Evolutionary conservation across 2,113 vertebrate genomes (phyloP).

Genomic region (Haemorhous mexicanus): DNA sequence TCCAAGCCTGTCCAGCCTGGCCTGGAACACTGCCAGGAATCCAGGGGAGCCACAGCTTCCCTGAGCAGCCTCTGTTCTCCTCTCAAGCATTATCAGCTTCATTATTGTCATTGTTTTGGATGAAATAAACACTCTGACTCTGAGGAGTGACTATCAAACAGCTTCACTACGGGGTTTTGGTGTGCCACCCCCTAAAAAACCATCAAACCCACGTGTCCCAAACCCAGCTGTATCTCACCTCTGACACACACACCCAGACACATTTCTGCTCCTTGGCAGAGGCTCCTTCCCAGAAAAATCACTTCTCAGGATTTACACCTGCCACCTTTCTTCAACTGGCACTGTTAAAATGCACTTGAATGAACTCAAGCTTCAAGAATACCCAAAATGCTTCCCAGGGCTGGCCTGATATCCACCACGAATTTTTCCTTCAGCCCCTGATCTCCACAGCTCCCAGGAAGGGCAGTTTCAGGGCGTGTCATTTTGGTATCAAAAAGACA

Average conservation of each 20-base stretch:
- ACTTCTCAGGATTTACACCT: background rate
- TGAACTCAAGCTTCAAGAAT: background rate
- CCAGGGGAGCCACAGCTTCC: background rate
- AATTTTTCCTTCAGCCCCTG: fast-evolving
- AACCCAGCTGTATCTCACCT: background rate
- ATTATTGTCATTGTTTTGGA: background rate
- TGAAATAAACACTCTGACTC: background rate
- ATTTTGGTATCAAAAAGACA: background rate
- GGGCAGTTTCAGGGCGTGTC: background rate
- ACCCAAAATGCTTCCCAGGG: background rate
- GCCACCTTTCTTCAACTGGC: background rate
- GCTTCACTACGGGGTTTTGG: background rate
- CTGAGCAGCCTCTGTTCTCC: background rate
- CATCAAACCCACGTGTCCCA: background rate
- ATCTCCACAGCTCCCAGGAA: background rate
- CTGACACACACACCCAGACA: background rate
- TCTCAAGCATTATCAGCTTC: background rate
- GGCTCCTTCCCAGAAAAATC: background rate
- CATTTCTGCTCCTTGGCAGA: background rate
- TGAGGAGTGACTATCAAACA: fast-evolving
- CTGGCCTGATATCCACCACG: no score
- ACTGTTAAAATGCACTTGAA: background rate
- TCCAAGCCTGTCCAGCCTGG: background rate
- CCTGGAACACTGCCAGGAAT: background rate
- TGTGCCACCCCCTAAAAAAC: background rate